phyloP scores from a whole-genome alignment of 2,888 invertebrate species.

The Netelia virgata region DNA sequence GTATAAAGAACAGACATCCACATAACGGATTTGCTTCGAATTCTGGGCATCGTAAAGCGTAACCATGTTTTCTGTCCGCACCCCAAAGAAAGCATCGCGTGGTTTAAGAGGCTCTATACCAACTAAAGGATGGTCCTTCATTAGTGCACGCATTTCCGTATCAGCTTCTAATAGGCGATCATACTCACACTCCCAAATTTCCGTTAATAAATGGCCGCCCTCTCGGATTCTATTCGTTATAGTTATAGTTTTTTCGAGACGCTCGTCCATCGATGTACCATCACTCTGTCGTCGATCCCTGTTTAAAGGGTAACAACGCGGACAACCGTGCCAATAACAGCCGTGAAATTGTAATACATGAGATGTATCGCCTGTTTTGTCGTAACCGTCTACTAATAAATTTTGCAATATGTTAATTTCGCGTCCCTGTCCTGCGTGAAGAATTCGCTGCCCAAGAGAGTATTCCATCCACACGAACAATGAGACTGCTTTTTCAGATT shows the following conservation, averaged over 20 bases:
- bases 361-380: not conserved
- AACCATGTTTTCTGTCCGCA: too few species aligned
- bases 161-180: too few species aligned
- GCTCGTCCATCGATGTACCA: too few species aligned
- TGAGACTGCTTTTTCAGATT: constrained; percentile 30
- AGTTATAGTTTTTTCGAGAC: too few species aligned
- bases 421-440: constrained; percentile 29
- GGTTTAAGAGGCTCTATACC: constrained; percentile 7
- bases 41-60: too few species aligned
- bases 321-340: constrained; percentile 57
- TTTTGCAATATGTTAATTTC: constrained; percentile 22
- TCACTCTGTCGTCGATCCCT: not conserved
- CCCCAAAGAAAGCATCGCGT: constrained; percentile 72
- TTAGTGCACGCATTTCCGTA: not conserved
- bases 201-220: too few species aligned
- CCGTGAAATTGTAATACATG: constrained; percentile 46
- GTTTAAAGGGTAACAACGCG: constrained; percentile 4
- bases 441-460: not conserved
- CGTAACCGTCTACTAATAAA: constrained; percentile 44
- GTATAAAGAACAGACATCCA: too few species aligned
- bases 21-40: too few species aligned
- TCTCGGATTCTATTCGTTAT: too few species aligned
- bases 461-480: constrained; percentile 41
- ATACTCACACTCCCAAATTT: too few species aligned
- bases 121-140: constrained; percentile 5